These are phyloP conservation scores for Morpho achilles DNA, from an alignment of 2,888 invertebrate species.

Conservation along the genomic window DNA sequence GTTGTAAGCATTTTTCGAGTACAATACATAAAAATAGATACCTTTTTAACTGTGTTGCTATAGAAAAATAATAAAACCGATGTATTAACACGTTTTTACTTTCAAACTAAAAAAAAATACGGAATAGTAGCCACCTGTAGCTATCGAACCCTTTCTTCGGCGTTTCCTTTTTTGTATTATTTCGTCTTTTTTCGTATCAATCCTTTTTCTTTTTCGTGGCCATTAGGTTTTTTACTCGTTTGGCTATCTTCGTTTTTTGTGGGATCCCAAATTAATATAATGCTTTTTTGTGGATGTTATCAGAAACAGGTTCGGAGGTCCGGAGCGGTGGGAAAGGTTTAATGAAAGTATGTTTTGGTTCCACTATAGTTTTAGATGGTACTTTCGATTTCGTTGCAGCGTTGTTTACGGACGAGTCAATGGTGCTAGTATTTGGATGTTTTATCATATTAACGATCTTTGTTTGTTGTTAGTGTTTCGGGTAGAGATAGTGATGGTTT, in stretches of 20 bases:
- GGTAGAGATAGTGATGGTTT: slow-evolving; percentile 3
- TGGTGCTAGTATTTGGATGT: slow-evolving; percentile 4
- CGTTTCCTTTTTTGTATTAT: slow-evolving; percentile 36
- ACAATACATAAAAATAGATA: too few species aligned
- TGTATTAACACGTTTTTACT: slow-evolving; percentile 10
- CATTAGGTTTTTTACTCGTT: slow-evolving; percentile 73
- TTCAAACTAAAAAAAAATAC: slow-evolving; percentile 20
- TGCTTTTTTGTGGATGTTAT: slow-evolving; percentile 63
- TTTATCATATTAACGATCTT: slow-evolving; percentile 20
- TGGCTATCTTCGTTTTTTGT: slow-evolving; percentile 72
- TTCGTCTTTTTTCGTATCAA: slow-evolving; percentile 49
- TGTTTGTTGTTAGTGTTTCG: slow-evolving; percentile 4
- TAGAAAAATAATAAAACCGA: neutral
- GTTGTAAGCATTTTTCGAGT: too few species aligned
- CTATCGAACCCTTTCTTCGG: slow-evolving; percentile 62
- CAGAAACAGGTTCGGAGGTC: slow-evolving; percentile 54
- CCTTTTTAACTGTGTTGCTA: neutral
- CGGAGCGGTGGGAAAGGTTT: slow-evolving; percentile 61
- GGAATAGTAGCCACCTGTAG: slow-evolving; percentile 57
- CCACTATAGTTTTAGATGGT: slow-evolving; percentile 43
- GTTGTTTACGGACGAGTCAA: slow-evolving; percentile 12
- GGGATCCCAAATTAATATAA: slow-evolving; percentile 77
- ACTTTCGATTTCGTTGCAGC: slow-evolving; percentile 63
- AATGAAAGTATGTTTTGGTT: slow-evolving; percentile 70
- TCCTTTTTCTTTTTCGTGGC: slow-evolving; percentile 68